Percentiles rank a stretch among this genome's conserved stretches.
Evolutionary conservation across 2,888 invertebrate genomes (phyloP).

Genomic region (Aspidiotus destructor): DNA sequence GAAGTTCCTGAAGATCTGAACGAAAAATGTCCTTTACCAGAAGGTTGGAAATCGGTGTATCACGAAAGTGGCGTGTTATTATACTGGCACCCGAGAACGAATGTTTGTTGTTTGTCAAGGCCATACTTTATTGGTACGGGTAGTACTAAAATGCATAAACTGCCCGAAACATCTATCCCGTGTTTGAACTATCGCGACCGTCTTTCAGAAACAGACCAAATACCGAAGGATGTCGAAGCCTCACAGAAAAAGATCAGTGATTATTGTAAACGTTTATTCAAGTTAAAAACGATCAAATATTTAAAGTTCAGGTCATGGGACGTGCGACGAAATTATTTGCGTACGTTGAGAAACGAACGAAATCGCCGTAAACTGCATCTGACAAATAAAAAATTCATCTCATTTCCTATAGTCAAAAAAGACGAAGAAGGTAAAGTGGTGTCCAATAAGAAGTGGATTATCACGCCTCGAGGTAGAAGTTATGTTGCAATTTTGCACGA

Average conservation of each 20-base stretch:
- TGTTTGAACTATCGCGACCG: conserved; percentile 68
- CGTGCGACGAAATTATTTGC: conserved; percentile 34
- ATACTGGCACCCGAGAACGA: conserved; percentile 74
- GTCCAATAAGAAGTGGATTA: conserved; percentile 68
- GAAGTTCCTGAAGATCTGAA: conserved; percentile 6
- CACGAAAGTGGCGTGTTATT: conserved; percentile 95
- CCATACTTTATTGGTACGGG: conserved; percentile 94
- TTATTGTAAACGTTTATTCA: conserved; percentile 33
- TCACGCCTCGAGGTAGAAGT: conserved; percentile 95
- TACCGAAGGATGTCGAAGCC: neutral
- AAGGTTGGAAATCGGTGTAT: conserved; percentile 77
- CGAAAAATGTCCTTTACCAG: conserved; percentile 14
- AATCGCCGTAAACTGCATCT: conserved; percentile 17
- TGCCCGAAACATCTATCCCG: conserved; percentile 88
- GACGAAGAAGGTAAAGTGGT: conserved; percentile 35
- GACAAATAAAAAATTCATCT: conserved; percentile 13
- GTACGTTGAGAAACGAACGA: conserved; percentile 34
- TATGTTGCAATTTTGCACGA: conserved; percentile 94
- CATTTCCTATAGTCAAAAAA: conserved; percentile 7
- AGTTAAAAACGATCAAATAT: conserved; percentile 34
- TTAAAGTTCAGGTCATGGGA: conserved; percentile 35
- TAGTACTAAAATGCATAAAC: conserved; percentile 82
- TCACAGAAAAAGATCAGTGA: conserved; percentile 12
- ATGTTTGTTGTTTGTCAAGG: conserved; percentile 84
- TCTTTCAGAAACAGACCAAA: neutral